These are phyloP conservation scores for Bombus polaris DNA, from an alignment of 1,140 invertebrate genomes.

Conservation along the genomic window DNA sequence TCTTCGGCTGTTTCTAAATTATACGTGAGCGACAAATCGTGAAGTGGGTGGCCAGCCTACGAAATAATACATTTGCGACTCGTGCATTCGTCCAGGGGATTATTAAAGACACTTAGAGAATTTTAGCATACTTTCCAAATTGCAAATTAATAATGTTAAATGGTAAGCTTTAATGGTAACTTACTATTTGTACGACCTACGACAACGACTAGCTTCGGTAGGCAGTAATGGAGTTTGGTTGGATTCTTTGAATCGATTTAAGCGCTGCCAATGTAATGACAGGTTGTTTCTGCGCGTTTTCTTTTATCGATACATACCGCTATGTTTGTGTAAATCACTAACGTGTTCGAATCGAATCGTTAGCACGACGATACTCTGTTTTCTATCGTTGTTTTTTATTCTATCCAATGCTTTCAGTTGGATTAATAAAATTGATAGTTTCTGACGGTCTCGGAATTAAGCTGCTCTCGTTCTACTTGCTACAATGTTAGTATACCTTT, in stretches of 20 bases:
- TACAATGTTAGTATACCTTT: no score
- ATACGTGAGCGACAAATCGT: not conserved
- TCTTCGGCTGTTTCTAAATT: not conserved
- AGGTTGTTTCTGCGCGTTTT: not conserved
- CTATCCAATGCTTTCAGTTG: no score
- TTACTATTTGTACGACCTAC: not conserved
- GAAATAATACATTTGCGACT: not conserved
- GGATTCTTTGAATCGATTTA: constrained; percentile 22
- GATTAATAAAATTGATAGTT: not conserved
- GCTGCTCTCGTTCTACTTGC: no score
- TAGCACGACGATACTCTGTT: not conserved
- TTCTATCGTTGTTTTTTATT: not conserved
- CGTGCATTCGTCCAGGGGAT: not conserved
- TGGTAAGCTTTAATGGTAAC: not conserved
- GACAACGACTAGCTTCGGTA: not conserved
- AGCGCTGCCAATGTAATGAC: not conserved
- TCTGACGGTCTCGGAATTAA: no score
- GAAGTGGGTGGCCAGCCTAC: constrained; percentile 2
- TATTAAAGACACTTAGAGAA: no score
- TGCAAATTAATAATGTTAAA: not conserved
- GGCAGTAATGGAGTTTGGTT: not conserved
- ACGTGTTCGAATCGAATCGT: not conserved
- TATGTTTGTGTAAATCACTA: not conserved
- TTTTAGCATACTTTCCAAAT: not conserved
- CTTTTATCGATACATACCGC: not conserved